A percentile compares a stretch with the other conserved stretches of the same genome.
These are phyloP conservation scores for Aptenodytes patagonicus DNA, from an alignment of 2,113 vertebrate species.

Conservation along the genomic window DNA sequence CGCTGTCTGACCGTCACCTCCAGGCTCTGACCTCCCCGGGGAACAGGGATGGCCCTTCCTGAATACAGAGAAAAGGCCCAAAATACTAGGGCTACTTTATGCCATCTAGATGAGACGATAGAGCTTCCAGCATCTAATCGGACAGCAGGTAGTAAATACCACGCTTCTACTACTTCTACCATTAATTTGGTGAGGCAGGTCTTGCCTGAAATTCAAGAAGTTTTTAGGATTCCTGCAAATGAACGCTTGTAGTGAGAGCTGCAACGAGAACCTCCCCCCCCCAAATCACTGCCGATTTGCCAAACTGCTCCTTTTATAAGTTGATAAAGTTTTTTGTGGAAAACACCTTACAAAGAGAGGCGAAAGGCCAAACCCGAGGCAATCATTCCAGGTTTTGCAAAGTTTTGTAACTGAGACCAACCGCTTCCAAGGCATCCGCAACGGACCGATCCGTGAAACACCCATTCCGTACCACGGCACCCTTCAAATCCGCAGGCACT, in stretches of 20 bases:
- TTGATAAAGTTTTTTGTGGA: not conserved
- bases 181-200: not conserved
- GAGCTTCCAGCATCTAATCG: not conserved
- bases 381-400: rapidly evolving
- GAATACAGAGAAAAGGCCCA: not conserved
- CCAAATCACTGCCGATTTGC: not conserved
- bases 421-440: not conserved
- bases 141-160: not conserved
- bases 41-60: not conserved
- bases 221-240: not conserved
- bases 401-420: not conserved
- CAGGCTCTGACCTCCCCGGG: not conserved
- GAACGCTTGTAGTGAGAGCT: not conserved
- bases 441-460: rapidly evolving
- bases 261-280: not conserved
- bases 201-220: not conserved
- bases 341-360: not conserved
- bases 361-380: not conserved
- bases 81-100: not conserved
- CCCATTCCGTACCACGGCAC: not conserved
- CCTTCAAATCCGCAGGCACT: not conserved
- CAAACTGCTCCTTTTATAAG: not conserved
- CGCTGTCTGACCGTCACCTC: not conserved
- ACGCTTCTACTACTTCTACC: not conserved
- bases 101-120: not conserved